Evolutionary conservation across 2,797 vertebrate genomes (phyloP), one percentile per base, ranked within the genome.

Genomic region (Arnoldichthys spilopterus): DNA sequence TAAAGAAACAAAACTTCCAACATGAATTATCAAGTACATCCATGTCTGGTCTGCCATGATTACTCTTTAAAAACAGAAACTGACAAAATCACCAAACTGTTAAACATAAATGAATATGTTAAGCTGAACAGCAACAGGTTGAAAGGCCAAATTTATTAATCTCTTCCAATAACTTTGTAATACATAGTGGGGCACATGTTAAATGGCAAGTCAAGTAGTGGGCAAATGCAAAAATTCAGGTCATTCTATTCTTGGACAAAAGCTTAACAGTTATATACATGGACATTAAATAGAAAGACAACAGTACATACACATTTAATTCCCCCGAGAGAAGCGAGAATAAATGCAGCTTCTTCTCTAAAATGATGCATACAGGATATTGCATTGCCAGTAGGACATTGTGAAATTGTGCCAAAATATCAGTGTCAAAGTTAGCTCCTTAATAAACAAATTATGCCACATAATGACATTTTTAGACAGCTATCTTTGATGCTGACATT

Each of bases 281-380:
- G 70, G 74, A 83, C 16, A 79, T 83, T 47, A 72, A 61, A 43
- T 68, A 67, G 61, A 81, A 72, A 72, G 61, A 72, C 54, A 61
- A 37, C 58, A 63, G 49, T 56, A 70, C 66, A 62, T 56, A 79
- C 15, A 62, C 45, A 32, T 63, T 49, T 62, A 78, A 78, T 77
- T 81, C 83, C 85, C 83, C 79, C 85, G 85, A 86, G 83, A 81
- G 70, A 45, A 61, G 61, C 73, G 74, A 79, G 83, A 86, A 84
- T 82, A 81, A 83, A 61, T 69, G 75, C 72, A 74, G 81, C 77
- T 83, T 68, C 22, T 71, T 72, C 56, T 72, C 74, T 82, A 74
- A 63, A 72, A 72, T 51, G 32, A 83, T 66, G 74, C 72, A 75
- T 73, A 79, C 47, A 72, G 76, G 61, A 63, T 84, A 68, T 77